phyloP scores from a whole-genome alignment of 2,797 vertebrate species.

The Tragopan temminckii region DNA sequence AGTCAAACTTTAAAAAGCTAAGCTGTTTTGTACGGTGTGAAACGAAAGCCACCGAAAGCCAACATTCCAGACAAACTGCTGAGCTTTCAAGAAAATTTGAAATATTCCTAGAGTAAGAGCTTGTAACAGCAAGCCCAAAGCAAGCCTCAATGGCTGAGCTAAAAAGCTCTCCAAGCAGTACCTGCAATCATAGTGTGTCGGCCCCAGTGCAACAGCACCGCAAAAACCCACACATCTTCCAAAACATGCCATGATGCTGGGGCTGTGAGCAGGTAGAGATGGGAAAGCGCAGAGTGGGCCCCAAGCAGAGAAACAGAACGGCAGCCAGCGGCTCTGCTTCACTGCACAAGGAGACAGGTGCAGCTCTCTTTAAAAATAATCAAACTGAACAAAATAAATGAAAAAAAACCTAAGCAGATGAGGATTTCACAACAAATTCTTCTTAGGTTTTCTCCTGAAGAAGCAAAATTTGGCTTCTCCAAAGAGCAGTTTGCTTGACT shows the following conservation, averaged over 20 bases:
- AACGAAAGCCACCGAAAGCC: background rate
- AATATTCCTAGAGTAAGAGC: constrained; percentile 12
- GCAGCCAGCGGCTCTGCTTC: background rate
- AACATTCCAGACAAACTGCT: background rate
- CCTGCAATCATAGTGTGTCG: background rate
- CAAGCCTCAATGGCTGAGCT: background rate
- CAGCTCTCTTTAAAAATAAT: background rate
- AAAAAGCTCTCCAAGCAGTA: constrained; percentile 11
- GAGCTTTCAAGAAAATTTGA: constrained; percentile 25
- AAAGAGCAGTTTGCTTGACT: background rate
- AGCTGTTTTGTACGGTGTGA: background rate
- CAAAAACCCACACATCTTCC: background rate
- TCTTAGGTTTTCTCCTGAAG: background rate
- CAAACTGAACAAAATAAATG: background rate
- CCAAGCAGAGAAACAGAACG: background rate
- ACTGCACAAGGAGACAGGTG: too few species aligned
- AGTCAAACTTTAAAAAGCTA: constrained; percentile 8
- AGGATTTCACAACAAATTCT: background rate
- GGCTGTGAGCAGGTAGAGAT: background rate
- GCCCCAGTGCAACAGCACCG: background rate
- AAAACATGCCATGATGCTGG: fast-evolving
- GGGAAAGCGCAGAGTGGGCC: background rate
- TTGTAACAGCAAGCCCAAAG: constrained; percentile 18
- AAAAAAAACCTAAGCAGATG: background rate
- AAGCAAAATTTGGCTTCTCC: background rate